phyloP scores from a whole-genome alignment of 1,140 invertebrate genomes.

The Listronotus oregonensis region DNA sequence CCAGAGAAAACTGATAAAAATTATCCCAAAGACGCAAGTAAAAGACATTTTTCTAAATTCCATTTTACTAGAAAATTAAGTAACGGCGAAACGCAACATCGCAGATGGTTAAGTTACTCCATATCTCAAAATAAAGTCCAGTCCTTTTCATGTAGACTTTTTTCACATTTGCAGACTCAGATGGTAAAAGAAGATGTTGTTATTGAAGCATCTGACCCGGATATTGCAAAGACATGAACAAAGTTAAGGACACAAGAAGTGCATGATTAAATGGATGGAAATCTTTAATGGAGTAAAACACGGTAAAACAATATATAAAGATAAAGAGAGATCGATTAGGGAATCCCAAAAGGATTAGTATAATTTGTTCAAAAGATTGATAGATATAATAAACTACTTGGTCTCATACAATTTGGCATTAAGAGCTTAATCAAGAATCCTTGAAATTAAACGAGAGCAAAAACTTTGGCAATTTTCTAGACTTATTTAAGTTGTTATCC shows the following conservation, averaged over 20 bases:
- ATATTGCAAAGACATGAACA: slow-evolving; percentile 44
- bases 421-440: slow-evolving; percentile 29
- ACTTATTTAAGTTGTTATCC: too few relatives aligned
- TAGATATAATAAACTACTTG: slow-evolving; percentile 47
- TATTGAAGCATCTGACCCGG: slow-evolving; percentile 38
- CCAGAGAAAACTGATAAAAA: not conserved
- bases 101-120: slow-evolving; percentile 11
- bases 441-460: slow-evolving; percentile 31
- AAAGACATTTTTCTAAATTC: slow-evolving; percentile 9
- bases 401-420: slow-evolving; percentile 48
- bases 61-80: slow-evolving; percentile 4
- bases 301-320: slow-evolving; percentile 44
- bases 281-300: slow-evolving; percentile 45
- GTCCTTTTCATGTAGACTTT: slow-evolving; percentile 47
- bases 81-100: slow-evolving; percentile 15
- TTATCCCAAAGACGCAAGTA: slow-evolving; percentile 2
- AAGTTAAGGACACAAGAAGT: too few relatives aligned
- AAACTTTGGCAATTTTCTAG: slow-evolving; percentile 39
- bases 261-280: too few relatives aligned
- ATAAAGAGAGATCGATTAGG: slow-evolving; percentile 42
- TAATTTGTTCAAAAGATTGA: slow-evolving; percentile 8
- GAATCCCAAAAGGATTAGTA: slow-evolving; percentile 46
- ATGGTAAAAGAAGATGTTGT: slow-evolving; percentile 46
- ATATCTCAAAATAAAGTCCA: slow-evolving; percentile 18
- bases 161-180: slow-evolving; percentile 44